These are phyloP conservation scores for Sebastes fasciatus DNA, from an alignment of 2,113 vertebrate species.

Conservation along the genomic window DNA sequence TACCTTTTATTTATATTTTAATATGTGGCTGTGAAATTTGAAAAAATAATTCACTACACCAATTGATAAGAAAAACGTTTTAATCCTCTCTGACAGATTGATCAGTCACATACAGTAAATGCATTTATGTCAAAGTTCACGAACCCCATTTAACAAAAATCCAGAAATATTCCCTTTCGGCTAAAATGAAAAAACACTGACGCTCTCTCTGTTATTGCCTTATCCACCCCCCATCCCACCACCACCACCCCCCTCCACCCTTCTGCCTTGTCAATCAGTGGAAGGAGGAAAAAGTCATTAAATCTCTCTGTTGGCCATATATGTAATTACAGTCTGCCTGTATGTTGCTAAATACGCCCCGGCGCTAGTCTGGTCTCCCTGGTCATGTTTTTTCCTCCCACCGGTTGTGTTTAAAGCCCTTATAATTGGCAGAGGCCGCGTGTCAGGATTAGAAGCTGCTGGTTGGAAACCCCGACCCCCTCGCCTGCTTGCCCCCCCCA, in stretches of 20 bases:
- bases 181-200: conserved; percentile 11
- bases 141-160: not conserved
- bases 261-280: conserved; percentile 85
- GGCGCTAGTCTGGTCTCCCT: conserved; percentile 83
- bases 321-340: conserved; percentile 89
- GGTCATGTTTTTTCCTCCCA: conserved; percentile 88
- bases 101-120: not conserved
- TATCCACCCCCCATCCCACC: conserved; percentile 11
- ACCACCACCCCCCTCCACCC: conserved; percentile 32
- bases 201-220: conserved; percentile 22
- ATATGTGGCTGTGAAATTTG: not conserved
- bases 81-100: not conserved
- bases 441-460: conserved; percentile 87
- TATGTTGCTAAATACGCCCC: conserved; percentile 88
- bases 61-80: not conserved
- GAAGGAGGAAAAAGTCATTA: conserved; percentile 84
- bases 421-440: conserved; percentile 87
- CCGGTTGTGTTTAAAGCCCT: conserved; percentile 85
- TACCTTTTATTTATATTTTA: not conserved
- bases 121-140: not conserved
- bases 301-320: conserved; percentile 86
- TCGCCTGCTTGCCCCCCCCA: not conserved
- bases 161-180: not conserved
- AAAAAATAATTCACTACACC: not conserved
- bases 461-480: conserved; percentile 80